Evolutionary conservation across 2,888 invertebrate genomes (phyloP).

Genomic region (Salpingus planirostris): DNA sequence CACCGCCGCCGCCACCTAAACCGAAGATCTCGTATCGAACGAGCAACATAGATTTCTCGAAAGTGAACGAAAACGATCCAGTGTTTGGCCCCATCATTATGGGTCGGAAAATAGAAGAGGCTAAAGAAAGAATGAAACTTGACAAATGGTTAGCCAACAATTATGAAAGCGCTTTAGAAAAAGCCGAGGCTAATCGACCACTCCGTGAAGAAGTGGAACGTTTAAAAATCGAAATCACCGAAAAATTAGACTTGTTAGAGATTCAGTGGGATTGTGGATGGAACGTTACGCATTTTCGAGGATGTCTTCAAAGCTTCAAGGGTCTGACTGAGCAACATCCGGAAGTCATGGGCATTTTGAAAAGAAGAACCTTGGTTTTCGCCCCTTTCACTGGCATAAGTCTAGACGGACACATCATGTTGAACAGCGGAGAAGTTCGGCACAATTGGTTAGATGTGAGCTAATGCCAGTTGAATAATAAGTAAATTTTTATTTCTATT

Average conservation of each 20-base stretch:
- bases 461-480: too few species aligned
- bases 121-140: constrained; percentile 34
- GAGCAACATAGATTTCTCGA: constrained; percentile 30
- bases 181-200: constrained; percentile 56
- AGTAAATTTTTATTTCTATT: too few species aligned
- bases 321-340: constrained; percentile 68
- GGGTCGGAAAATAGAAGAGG: constrained; percentile 42
- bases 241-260: constrained; percentile 49
- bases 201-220: constrained; percentile 66
- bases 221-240: constrained; percentile 52
- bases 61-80: constrained; percentile 44
- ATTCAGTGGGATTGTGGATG: constrained; percentile 76
- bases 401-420: constrained; percentile 79
- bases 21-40: constrained; percentile 9
- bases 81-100: constrained; percentile 45
- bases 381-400: constrained; percentile 74
- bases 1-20: constrained; percentile 25
- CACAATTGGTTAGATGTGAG: constrained; percentile 89
- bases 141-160: constrained; percentile 67
- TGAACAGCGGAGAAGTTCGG: constrained; percentile 88
- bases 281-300: constrained; percentile 82
- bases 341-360: constrained; percentile 57
- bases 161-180: constrained; percentile 55
- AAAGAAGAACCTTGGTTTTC: constrained; percentile 39
- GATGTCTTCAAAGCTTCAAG: constrained; percentile 78